Conservation (phyloP, 1,140 invertebrate species). For the Zaprionus inermis region DNA sequence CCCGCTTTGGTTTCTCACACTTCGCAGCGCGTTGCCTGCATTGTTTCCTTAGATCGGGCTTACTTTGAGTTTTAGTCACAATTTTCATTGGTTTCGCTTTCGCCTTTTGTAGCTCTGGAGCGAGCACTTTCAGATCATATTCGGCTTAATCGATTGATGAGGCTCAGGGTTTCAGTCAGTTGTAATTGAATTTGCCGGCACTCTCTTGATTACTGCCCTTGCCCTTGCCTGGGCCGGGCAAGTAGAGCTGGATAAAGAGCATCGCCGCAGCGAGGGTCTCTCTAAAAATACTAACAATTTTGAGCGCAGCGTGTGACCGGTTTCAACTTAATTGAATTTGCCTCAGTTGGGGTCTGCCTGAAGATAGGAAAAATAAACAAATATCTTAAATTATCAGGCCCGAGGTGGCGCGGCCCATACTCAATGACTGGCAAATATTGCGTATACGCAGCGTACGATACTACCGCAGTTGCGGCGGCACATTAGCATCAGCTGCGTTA, state of each 20-base stretch:
- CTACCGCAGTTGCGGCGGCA: constrained; percentile 20
- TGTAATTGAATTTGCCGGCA: constrained; percentile 28
- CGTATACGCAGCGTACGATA: constrained; percentile 50
- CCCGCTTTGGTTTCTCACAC: constrained; percentile 5
- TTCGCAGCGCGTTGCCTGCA: neutral
- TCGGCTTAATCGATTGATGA: constrained; percentile 35
- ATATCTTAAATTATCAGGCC: constrained; percentile 45
- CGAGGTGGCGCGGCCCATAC: neutral
- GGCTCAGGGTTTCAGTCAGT: neutral
- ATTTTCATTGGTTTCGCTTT: constrained; percentile 29
- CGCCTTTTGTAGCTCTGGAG: neutral
- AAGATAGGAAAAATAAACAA: constrained; percentile 42
- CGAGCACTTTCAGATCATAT: constrained; percentile 27
- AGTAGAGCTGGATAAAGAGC: neutral
- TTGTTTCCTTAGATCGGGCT: neutral
- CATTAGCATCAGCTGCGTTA: constrained; percentile 49
- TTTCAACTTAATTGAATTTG: constrained; percentile 49
- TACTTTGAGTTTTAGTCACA: constrained; percentile 15
- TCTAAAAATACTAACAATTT: constrained; percentile 27
- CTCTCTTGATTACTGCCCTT: neutral
- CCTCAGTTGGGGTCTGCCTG: neutral
- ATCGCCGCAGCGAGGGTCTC: neutral
- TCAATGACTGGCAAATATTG: constrained; percentile 22
- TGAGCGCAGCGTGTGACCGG: constrained; percentile 35
- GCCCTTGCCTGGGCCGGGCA: no score